Evolutionary conservation across 2,797 vertebrate genomes (phyloP), one percentile per base, ranked within the genome.

Genomic region (Peromyscus attwateri): DNA sequence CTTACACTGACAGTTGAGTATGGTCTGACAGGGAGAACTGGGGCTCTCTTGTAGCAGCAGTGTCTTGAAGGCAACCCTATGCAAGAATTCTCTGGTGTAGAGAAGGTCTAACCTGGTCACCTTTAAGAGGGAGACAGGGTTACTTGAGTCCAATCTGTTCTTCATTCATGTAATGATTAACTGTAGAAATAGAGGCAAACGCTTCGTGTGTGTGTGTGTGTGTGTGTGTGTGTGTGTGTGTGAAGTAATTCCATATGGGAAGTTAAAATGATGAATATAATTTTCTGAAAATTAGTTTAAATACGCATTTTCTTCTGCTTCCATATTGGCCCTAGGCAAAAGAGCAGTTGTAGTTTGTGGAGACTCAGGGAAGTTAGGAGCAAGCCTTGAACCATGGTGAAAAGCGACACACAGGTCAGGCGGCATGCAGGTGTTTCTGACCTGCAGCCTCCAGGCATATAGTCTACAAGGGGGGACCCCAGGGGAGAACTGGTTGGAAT

Each of bases 261-360:
- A 89, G 57, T 76, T 83, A 93, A 87, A 92, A 66, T 66, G 70
- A 96, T 95, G 91, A 95, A 92, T 95, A 91, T 46, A 25, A 0
- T 55, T 97, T 97, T 91, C 76, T n/a, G 31, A 96, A 96, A 96
- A 92, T 95, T 83, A 82, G 68, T 94, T 97, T 82, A 81, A 95
- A 89, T 92, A 93, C 88, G 85, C 68, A 84, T 89, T 97, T 96
- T 96, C 79, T 94, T 96, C 57, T 92, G 80, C 64, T 96, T 96
- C 75, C 71, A 95, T 91, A 46, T 87, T 87, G n/a, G 68, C 92
- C 82, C 7, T 55, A 89, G 89, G 95, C 85, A 91, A 95, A 94
- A 91, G 7, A 88, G 68, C 43, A 66, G 68, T 79, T 94, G 93
- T 52, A 66, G 91, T 97, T 95, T 96, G 40, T 43, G 82, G 79